Conservation (phyloP, 1,140 invertebrate genomes). For the Atta colombica region DNA sequence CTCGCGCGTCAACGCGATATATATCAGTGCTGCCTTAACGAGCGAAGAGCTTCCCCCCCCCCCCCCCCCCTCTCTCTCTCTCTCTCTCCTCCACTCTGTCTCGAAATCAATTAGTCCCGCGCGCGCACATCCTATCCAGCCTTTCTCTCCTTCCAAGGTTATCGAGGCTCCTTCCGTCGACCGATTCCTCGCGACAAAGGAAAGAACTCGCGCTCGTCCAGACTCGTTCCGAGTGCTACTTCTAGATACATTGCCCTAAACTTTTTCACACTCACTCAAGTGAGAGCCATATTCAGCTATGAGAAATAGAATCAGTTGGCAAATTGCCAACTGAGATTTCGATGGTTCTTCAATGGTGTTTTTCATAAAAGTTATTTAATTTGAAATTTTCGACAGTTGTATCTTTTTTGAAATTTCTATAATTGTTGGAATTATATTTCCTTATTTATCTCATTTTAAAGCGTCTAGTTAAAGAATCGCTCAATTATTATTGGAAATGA, state of each 20-base stretch:
- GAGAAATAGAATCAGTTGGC: not conserved
- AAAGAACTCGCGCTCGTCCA: conserved; percentile 25
- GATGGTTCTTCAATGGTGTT: not conserved
- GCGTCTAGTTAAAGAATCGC: not conserved
- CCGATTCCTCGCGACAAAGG: conserved; percentile 53
- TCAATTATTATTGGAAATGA: not conserved
- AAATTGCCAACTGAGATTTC: not conserved
- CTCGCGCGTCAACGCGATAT: conserved; percentile 55
- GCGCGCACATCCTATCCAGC: conserved; percentile 43
- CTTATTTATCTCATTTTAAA: not conserved
- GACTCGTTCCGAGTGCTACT: not conserved
- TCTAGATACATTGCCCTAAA: conserved; percentile 4
- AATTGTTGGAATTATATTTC: not conserved
- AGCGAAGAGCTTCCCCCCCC: conserved; percentile 10
- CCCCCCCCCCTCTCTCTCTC: not conserved
- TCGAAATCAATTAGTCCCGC: conserved; percentile 55
- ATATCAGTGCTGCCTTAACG: conserved; percentile 53
- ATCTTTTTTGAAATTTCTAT: not conserved
- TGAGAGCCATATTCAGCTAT: not conserved
- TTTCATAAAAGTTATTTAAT: not conserved
- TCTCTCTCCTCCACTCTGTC: conserved; percentile 15
- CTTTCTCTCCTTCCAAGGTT: conserved; percentile 64
- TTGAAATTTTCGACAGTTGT: not conserved
- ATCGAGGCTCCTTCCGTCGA: conserved; percentile 47
- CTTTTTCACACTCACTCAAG: not conserved